phyloP scores from a whole-genome alignment of 2,797 vertebrate genomes.

The Carapus acus region DNA sequence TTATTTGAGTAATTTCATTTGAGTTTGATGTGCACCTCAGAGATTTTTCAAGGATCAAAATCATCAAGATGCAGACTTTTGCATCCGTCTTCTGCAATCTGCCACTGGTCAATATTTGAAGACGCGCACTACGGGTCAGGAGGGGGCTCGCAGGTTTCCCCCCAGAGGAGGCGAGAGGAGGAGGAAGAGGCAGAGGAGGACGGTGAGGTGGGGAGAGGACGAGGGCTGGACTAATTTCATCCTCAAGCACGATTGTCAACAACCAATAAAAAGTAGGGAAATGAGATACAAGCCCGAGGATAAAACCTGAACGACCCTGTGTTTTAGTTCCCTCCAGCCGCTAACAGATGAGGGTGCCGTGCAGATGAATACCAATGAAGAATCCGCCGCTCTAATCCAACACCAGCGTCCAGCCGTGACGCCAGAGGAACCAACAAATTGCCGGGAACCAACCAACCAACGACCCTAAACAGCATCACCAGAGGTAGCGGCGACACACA shows the following conservation, averaged over 20 bases:
- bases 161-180: too few relatives aligned
- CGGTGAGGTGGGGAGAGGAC: too few relatives aligned
- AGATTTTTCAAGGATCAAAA: constrained; percentile 26
- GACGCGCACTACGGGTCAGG: constrained; percentile 25
- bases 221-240: constrained; percentile 31
- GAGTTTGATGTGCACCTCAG: constrained; percentile 3
- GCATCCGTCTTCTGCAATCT: constrained; percentile 3
- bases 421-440: constrained; percentile 42
- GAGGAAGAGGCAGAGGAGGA: too few relatives aligned
- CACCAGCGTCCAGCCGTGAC: constrained; percentile 48
- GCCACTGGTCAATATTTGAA: constrained; percentile 28
- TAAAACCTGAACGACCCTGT: constrained; percentile 44
- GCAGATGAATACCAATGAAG: constrained; percentile 44
- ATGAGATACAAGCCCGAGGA: constrained; percentile 12
- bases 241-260: constrained; percentile 39
- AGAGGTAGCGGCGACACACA: constrained; percentile 7
- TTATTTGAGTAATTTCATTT: too few relatives aligned
- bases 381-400: constrained; percentile 52
- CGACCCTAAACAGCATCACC: constrained; percentile 11
- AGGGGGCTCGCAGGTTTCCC: constrained; percentile 23
- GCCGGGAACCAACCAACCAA: constrained; percentile 39
- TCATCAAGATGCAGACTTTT: neutral
- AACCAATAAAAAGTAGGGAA: constrained; percentile 30
- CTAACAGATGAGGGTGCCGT: constrained; percentile 25
- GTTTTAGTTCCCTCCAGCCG: constrained; percentile 49